A percentile compares a stretch with the other conserved stretches of the same genome.
These are phyloP conservation scores for Connochaetes taurinus DNA, from an alignment of 2,113 vertebrate genomes.

Conservation along the genomic window DNA sequence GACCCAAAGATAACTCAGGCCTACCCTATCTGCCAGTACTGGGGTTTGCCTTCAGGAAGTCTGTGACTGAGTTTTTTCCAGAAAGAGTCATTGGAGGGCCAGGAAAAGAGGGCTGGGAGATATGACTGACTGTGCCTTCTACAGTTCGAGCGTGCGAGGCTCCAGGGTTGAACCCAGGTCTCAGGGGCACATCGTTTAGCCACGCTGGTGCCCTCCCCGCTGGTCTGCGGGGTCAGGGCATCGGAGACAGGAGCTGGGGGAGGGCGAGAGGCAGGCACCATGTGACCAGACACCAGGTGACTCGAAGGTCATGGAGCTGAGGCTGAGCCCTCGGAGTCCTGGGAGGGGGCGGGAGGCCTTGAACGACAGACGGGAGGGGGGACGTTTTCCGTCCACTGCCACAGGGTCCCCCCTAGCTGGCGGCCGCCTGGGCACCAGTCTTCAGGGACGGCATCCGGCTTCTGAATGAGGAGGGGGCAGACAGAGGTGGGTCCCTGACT, in stretches of 20 bases:
- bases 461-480: background rate
- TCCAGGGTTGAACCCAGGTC: too few species aligned
- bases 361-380: background rate
- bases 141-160: rapidly evolving
- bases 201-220: rapidly evolving
- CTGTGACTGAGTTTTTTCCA: background rate
- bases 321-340: background rate
- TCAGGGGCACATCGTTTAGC: background rate
- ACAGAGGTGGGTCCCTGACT: background rate
- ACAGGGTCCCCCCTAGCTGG: background rate
- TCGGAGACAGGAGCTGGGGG: background rate
- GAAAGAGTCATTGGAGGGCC: background rate
- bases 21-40: background rate
- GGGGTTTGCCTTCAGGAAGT: background rate
- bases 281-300: background rate
- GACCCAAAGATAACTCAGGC: background rate
- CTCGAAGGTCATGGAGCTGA: background rate
- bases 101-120: background rate
- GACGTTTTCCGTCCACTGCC: rapidly evolving
- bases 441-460: background rate
- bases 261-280: background rate
- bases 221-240: background rate
- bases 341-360: background rate
- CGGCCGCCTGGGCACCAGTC: background rate
- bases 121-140: background rate